Evolutionary conservation across 2,113 vertebrate genomes (phyloP).

Genomic region (Apodemus sylvaticus): DNA sequence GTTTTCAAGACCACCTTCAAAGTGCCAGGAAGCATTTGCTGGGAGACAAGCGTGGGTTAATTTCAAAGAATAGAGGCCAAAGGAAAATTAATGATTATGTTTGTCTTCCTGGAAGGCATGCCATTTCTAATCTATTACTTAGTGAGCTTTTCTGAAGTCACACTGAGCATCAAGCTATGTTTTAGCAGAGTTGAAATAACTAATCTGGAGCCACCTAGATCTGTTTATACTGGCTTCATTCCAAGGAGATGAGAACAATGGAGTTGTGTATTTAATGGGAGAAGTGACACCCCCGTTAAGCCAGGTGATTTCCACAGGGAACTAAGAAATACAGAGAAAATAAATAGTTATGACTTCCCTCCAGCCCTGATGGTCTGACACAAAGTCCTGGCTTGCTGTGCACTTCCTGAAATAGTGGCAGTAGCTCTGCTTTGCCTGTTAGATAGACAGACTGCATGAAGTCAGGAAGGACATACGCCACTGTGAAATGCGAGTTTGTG

Average conservation of each 20-base stretch:
- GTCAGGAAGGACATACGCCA: background rate
- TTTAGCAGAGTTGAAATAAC: slow-evolving; percentile 14
- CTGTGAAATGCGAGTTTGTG: background rate
- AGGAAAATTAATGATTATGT: background rate
- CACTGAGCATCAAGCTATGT: background rate
- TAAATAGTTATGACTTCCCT: background rate
- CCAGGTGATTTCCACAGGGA: background rate
- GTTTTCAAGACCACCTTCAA: slow-evolving; percentile 19
- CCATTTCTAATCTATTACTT: background rate
- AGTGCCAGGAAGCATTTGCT: slow-evolving; percentile 2
- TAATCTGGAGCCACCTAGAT: slow-evolving; percentile 25
- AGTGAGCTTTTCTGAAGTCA: slow-evolving; percentile 49
- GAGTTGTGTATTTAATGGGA: slow-evolving; percentile 15
- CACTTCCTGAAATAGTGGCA: background rate
- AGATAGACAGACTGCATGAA: background rate
- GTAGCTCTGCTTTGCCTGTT: background rate
- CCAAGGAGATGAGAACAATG: slow-evolving; percentile 12
- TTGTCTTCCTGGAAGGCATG: slow-evolving; percentile 10
- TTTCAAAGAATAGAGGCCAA: slow-evolving; percentile 34
- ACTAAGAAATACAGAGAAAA: background rate
- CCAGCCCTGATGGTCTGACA: background rate
- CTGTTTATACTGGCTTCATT: slow-evolving; percentile 52
- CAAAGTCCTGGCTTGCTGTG: background rate
- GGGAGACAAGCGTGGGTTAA: background rate
- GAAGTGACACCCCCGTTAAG: slow-evolving; percentile 42